phyloP scores from a whole-genome alignment of 2,113 vertebrate genomes.

The Etia nguti region DNA sequence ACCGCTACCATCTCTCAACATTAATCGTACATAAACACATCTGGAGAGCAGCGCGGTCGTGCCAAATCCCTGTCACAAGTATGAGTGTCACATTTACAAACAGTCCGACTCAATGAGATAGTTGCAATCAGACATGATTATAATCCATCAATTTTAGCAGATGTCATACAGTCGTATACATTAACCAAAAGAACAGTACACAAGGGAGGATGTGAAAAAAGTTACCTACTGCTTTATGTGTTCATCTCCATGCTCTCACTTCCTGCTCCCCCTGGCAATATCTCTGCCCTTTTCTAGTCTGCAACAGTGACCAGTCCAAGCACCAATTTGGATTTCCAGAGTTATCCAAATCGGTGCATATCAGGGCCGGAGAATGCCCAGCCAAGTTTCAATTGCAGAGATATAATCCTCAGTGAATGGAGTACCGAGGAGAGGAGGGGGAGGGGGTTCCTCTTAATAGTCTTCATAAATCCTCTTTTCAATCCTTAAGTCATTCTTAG shows the following conservation, averaged over 20 bases:
- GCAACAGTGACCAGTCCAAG: neutral
- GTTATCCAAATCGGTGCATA: conserved; percentile 27
- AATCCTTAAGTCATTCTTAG: conserved; percentile 46
- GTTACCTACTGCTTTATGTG: conserved; percentile 12
- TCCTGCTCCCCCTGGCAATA: neutral
- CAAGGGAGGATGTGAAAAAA: neutral
- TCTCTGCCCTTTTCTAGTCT: neutral
- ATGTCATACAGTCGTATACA: neutral
- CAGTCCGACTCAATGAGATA: conserved; percentile 21
- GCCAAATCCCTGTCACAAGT: conserved; percentile 26
- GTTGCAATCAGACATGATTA: conserved; percentile 46
- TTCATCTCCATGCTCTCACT: conserved; percentile 9
- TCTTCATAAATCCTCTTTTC: conserved; percentile 63
- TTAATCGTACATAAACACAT: conserved; percentile 59
- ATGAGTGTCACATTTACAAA: conserved; percentile 50
- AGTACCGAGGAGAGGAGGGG: conserved; percentile 12
- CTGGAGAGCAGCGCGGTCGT: neutral
- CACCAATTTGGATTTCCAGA: conserved; percentile 11
- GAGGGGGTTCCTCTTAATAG: conserved; percentile 2
- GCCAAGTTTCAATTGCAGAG: conserved; percentile 57
- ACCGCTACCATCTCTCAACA: conserved; percentile 7
- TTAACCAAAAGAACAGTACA: neutral
- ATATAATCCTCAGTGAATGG: conserved; percentile 52
- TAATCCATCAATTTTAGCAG: conserved; percentile 29
- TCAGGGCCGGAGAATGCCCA: conserved; percentile 39